Evolutionary conservation across 2,888 invertebrate species (phyloP), one percentile per base, ranked within the genome.

Genomic region (Epinotia ramella): DNA sequence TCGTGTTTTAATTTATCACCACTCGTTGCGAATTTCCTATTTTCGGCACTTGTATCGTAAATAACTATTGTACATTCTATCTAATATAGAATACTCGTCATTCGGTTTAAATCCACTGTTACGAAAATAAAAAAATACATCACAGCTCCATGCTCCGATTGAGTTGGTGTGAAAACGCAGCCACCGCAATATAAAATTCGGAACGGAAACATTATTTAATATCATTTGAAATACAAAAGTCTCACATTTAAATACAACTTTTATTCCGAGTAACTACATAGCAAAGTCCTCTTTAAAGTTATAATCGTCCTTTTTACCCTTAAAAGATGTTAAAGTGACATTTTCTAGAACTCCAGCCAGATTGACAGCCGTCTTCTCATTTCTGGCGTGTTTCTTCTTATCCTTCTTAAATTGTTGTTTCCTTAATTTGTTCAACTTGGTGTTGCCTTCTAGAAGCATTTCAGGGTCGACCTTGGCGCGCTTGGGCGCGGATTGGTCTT

Each of bases 361-460:
- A 78, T 95, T 95, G 0, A 94, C 86, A 0, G 97, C 95, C 80
- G 96, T 95, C 86, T 96, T 97, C 77, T 96, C 97, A 76, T 87
- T 87, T 59, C 84, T 90, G 0, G 90, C 89, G 76, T 88, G 93
- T 77, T 94, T 95, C 86, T 96, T 96, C 72, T 94, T 94, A 76
- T 95, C 95, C 79, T 96, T 96, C 82, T 97, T 97, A 77, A 96
- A 96, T 78, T 96, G 95, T 78, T 87, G 88, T 84, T 94, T 94
- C 33, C 89, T 90, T 49, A 93, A 56, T 81, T 93, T 89, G 74
- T 94, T 94, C 46, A 85, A 88, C 80, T 92, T 94, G 0, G 95
- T 89, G 86, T 96, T 96, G 78, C 97, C 97, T 87, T 97, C 97
- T 69, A 97, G 86, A 66, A 95, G 92, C 95, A 96, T 96, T 84